phyloP scores from a whole-genome alignment of 2,888 invertebrate genomes.

The Temnothorax ravouxi region DNA sequence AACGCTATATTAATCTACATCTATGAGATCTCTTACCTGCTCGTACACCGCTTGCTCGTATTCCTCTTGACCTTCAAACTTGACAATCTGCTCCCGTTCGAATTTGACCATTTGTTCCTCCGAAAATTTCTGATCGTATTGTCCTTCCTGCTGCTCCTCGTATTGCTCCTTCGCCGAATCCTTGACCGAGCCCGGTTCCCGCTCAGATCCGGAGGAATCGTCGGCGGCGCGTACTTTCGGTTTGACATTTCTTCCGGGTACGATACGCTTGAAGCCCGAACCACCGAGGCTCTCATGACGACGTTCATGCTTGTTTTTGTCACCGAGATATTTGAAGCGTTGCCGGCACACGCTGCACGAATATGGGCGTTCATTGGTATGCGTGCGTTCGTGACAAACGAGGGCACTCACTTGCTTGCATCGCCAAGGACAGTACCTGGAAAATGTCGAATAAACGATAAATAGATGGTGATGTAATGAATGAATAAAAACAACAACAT shows the following conservation, averaged over 20 bases:
- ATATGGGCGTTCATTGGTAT: slow-evolving; percentile 85
- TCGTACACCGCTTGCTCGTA: slow-evolving; percentile 76
- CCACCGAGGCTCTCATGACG: slow-evolving; percentile 85
- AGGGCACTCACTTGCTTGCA: slow-evolving; percentile 85
- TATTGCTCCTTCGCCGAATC: slow-evolving; percentile 63
- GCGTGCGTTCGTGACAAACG: slow-evolving; percentile 85
- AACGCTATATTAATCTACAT: not conserved
- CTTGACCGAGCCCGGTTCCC: slow-evolving; percentile 68
- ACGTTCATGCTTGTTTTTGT: slow-evolving; percentile 85
- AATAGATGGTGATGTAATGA: not conserved
- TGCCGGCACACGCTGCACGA: slow-evolving; percentile 84
- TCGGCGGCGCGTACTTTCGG: slow-evolving; percentile 72
- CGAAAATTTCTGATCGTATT: slow-evolving; percentile 64
- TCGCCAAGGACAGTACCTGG: slow-evolving; percentile 82
- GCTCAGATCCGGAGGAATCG: slow-evolving; percentile 78
- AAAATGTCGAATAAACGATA: slow-evolving; percentile 14
- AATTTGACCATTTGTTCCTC: slow-evolving; percentile 75
- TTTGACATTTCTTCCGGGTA: slow-evolving; percentile 81
- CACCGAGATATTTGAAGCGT: slow-evolving; percentile 84
- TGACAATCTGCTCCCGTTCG: slow-evolving; percentile 68
- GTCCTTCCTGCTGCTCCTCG: slow-evolving; percentile 66
- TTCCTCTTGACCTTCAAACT: slow-evolving; percentile 76
- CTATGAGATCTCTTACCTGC: slow-evolving; percentile 63
- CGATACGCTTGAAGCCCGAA: slow-evolving; percentile 84
- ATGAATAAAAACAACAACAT: not conserved